Percentiles rank a stretch among this genome's conserved stretches.
Conservation (phyloP, 2,888 invertebrate genomes). For the Philonicus albiceps region DNA sequence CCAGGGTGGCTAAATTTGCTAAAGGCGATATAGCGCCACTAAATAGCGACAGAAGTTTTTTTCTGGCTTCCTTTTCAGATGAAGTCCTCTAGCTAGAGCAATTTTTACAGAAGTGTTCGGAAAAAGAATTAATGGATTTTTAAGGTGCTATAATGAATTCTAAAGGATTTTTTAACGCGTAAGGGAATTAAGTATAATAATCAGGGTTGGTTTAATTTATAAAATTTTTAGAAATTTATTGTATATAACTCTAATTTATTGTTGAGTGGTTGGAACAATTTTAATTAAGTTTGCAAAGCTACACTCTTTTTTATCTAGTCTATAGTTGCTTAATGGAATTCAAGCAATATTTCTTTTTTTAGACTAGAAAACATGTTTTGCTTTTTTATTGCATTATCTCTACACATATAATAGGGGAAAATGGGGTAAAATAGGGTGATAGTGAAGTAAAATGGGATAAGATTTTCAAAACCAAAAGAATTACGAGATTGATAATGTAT, state of each 20-base stretch:
- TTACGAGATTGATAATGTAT: too few species aligned
- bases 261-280: too few species aligned
- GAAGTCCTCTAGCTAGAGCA: not conserved
- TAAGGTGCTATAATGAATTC: not conserved
- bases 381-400: too few species aligned
- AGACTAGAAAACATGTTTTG: too few species aligned
- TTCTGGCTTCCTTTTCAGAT: not conserved
- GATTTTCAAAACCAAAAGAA: too few species aligned
- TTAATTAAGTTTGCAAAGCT: too few species aligned
- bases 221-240: not conserved
- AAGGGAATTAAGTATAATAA: not conserved
- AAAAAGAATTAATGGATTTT: not conserved
- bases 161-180: not conserved
- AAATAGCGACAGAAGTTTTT: constrained; percentile 1
- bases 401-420: too few species aligned
- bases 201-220: not conserved
- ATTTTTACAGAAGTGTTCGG: not conserved
- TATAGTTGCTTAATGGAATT: too few species aligned
- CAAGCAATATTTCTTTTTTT: too few species aligned
- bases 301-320: too few species aligned
- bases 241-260: not conserved
- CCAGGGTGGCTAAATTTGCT: not conserved
- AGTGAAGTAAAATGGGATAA: too few species aligned
- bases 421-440: too few species aligned
- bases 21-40: constrained; percentile 7